These are phyloP conservation scores for Neelides folsomi DNA, from an alignment of 2,888 invertebrate species.

Conservation along the genomic window DNA sequence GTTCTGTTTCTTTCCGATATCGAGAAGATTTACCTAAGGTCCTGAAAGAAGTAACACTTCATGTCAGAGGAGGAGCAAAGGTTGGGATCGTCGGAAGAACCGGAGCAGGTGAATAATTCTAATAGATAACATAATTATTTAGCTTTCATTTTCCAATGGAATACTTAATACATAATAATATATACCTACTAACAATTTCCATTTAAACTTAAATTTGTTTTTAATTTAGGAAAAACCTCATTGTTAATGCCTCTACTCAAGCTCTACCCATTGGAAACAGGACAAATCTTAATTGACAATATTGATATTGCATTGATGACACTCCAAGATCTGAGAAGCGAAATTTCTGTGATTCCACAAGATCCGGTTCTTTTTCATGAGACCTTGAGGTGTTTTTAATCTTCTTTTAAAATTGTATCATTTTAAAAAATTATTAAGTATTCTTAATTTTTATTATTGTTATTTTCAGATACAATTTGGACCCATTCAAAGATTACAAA, in stretches of 20 bases:
- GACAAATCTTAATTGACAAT: slow-evolving; percentile 34
- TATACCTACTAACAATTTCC: background rate
- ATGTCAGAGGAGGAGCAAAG: slow-evolving; percentile 41
- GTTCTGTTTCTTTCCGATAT: slow-evolving; percentile 38
- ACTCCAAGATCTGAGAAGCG: slow-evolving; percentile 32
- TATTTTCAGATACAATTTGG: slow-evolving; percentile 35
- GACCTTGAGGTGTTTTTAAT: slow-evolving; percentile 31
- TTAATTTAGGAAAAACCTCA: slow-evolving; percentile 33
- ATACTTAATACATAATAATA: too few relatives aligned
- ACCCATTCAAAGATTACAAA: slow-evolving; percentile 34
- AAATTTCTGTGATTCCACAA: slow-evolving; percentile 36
- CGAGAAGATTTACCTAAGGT: slow-evolving; percentile 38
- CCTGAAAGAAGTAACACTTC: slow-evolving; percentile 40
- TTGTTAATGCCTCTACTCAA: slow-evolving; percentile 34
- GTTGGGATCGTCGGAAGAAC: slow-evolving; percentile 46
- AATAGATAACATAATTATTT: background rate
- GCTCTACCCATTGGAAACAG: slow-evolving; percentile 33
- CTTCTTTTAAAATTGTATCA: background rate
- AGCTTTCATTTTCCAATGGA: background rate
- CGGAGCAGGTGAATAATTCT: slow-evolving; percentile 40
- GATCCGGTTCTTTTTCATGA: slow-evolving; percentile 37
- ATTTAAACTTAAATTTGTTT: background rate
- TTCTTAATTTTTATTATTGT: background rate
- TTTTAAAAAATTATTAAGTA: background rate
- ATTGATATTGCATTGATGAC: slow-evolving; percentile 32